Conservation (phyloP, 2,888 invertebrate genomes). For the Ochlodes sylvanus region DNA sequence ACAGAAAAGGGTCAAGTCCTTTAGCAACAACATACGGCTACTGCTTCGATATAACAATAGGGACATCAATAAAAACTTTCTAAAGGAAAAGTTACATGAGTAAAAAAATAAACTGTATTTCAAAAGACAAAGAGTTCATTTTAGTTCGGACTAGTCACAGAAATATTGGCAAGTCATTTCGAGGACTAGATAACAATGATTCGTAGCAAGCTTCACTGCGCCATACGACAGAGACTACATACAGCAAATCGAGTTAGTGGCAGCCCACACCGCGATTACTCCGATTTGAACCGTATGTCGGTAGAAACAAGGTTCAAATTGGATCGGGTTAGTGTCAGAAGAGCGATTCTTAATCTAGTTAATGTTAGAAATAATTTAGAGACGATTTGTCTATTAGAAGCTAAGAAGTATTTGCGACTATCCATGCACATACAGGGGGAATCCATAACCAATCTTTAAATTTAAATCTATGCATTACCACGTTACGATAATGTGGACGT, state of each 20-base stretch:
- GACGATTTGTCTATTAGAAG: constrained; percentile 2
- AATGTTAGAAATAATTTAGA: constrained; percentile 11
- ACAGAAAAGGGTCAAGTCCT: neutral
- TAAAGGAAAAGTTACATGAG: neutral
- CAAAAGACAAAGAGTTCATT: neutral
- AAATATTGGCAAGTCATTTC: constrained; percentile 3
- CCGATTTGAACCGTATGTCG: constrained; percentile 19
- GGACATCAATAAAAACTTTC: constrained; percentile 3
- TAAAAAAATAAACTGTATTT: neutral
- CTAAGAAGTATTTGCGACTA: neutral
- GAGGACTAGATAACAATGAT: neutral
- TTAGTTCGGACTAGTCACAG: constrained; percentile 1
- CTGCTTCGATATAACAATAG: neutral
- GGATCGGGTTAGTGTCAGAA: constrained; percentile 13
- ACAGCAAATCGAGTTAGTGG: constrained; percentile 45
- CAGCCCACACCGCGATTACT: constrained; percentile 52
- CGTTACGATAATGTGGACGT: too few species aligned
- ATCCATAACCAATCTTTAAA: neutral
- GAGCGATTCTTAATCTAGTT: constrained; percentile 18
- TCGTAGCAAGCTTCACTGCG: neutral
- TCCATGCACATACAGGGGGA: constrained; percentile 12
- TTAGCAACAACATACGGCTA: neutral
- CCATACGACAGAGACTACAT: neutral
- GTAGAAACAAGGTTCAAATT: neutral
- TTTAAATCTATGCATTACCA: neutral